Percentiles rank a stretch among this genome's conserved stretches.
Evolutionary conservation across 2,113 vertebrate genomes (phyloP).

Genomic region (Engystomops pustulosus): DNA sequence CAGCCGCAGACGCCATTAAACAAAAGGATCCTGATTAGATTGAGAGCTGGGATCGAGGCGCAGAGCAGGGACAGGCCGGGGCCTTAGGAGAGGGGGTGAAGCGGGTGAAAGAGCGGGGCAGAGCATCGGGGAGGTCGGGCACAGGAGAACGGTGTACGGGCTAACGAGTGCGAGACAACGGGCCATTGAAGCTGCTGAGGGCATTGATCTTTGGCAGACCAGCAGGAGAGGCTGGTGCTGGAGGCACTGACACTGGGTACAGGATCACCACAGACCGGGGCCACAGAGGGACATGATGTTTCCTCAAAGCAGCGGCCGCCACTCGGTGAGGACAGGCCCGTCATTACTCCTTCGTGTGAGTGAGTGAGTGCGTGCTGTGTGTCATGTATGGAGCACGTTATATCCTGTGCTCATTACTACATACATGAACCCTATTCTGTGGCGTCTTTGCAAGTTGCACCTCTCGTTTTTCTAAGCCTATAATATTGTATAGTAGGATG

Average conservation of each 20-base stretch:
- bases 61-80: constrained; percentile 33
- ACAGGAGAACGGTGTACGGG: not conserved
- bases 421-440: no score
- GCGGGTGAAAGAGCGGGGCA: constrained; percentile 70
- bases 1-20: constrained; percentile 39
- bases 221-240: not conserved
- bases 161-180: not conserved
- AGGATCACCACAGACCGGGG: constrained; percentile 37
- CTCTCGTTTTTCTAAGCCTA: no score
- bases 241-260: constrained; percentile 61
- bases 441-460: no score
- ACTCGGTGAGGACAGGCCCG: constrained; percentile 49
- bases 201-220: constrained; percentile 55
- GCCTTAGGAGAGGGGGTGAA: constrained; percentile 16
- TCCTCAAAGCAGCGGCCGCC: constrained; percentile 59
- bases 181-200: constrained; percentile 49
- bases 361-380: not conserved
- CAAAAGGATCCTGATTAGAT: constrained; percentile 47
- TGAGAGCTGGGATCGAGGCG: not conserved
- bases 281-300: constrained; percentile 54
- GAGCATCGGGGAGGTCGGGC: constrained; percentile 57
- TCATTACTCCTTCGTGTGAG: not conserved
- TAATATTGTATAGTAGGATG: no score
- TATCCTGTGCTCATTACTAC: no score
- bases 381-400: not conserved